Conservation (phyloP, 2,888 invertebrate genomes). For the Andrena camellia region DNA sequence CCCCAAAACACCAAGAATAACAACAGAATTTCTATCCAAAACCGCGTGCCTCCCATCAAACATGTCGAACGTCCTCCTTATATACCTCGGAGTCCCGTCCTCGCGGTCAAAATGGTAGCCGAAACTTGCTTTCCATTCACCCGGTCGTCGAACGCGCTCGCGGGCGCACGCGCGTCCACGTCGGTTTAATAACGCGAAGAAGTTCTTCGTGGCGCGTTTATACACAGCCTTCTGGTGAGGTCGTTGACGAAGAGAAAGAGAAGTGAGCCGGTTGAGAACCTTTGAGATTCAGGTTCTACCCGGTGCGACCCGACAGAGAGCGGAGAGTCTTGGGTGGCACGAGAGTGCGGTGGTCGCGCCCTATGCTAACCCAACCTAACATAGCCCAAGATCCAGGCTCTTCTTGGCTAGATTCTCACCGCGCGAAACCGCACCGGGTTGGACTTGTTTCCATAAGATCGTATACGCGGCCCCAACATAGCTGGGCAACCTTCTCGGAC, state of each 20-base stretch:
- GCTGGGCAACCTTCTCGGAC: slow-evolving; percentile 44
- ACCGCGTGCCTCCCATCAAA: no score
- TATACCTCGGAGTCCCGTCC: not conserved
- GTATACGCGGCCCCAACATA: slow-evolving; percentile 47
- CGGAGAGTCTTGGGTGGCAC: slow-evolving; percentile 80
- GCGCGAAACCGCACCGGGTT: slow-evolving; percentile 69
- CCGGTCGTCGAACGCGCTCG: not conserved
- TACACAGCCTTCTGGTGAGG: slow-evolving; percentile 12
- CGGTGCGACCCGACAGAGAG: slow-evolving; percentile 74
- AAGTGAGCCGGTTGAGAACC: slow-evolving; percentile 81
- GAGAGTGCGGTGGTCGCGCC: slow-evolving; percentile 78
- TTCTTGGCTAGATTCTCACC: slow-evolving; percentile 76
- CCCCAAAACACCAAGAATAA: no score
- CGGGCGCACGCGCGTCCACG: no score
- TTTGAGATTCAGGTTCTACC: slow-evolving; percentile 82
- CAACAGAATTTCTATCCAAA: no score
- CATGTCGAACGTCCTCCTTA: not conserved
- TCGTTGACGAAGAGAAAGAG: slow-evolving; percentile 54
- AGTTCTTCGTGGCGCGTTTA: slow-evolving; percentile 8
- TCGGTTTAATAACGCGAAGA: slow-evolving; percentile 14
- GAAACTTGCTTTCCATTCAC: slow-evolving; percentile 37
- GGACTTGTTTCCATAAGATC: slow-evolving; percentile 72
- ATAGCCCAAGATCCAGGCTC: slow-evolving; percentile 70
- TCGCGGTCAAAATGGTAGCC: slow-evolving; percentile 18
- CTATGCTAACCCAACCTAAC: slow-evolving; percentile 79